These are phyloP conservation scores for Ochlodes sylvanus DNA, from an alignment of 2,888 invertebrate species.

Conservation along the genomic window DNA sequence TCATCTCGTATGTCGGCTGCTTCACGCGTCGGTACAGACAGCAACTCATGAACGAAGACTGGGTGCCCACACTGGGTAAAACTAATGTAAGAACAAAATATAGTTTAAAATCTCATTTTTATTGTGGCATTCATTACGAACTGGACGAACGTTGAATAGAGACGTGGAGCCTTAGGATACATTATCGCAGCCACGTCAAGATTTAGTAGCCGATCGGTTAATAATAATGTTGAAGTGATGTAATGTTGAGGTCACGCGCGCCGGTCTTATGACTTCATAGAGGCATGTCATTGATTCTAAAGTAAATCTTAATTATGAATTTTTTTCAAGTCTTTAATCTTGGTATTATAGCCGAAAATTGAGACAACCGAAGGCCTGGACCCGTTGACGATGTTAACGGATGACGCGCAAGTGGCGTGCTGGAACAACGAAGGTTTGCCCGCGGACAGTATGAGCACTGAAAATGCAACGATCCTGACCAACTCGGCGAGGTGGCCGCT, in stretches of 20 bases:
- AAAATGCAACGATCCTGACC: slow-evolving; percentile 96
- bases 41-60: slow-evolving; percentile 91
- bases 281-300: no score
- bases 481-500: slow-evolving; percentile 97
- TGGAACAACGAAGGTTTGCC: slow-evolving; percentile 98
- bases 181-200: no score
- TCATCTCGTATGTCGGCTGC: slow-evolving; percentile 97
- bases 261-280: no score
- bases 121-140: no score
- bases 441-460: slow-evolving; percentile 96
- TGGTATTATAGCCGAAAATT: slow-evolving; percentile 87
- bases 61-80: slow-evolving; percentile 91
- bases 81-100: slow-evolving; percentile 77
- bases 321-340: slow-evolving; percentile 8
- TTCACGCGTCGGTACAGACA: slow-evolving; percentile 93
- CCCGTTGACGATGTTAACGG: slow-evolving; percentile 93
- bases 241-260: no score
- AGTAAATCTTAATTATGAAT: no score
- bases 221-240: no score
- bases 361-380: slow-evolving; percentile 92
- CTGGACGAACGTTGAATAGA: no score
- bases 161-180: no score
- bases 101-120: no score
- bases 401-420: slow-evolving; percentile 95
- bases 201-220: no score